phyloP scores from a whole-genome alignment of 1,140 invertebrate species.

The Drosophila aff. region DNA sequence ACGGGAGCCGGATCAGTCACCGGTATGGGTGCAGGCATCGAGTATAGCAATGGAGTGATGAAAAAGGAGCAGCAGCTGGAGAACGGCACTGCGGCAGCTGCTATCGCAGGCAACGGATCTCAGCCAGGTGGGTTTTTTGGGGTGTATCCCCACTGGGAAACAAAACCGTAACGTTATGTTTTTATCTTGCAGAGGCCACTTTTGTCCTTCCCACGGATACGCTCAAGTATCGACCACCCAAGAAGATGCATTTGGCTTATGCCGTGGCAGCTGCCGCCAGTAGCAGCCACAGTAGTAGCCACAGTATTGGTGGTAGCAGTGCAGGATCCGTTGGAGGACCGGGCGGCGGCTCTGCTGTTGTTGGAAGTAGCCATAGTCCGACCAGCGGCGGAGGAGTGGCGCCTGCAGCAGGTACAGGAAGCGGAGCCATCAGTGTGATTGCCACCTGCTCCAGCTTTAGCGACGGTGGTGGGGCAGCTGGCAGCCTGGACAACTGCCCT shows the following conservation, averaged over 20 bases:
- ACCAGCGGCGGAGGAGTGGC: conserved; percentile 5
- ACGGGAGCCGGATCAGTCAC: conserved; percentile 13
- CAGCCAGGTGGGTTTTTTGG: conserved; percentile 57
- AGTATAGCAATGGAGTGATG: conserved; percentile 68
- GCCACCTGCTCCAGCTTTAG: conserved; percentile 68
- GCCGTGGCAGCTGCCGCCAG: conserved; percentile 76
- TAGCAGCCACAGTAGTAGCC: conserved; percentile 25
- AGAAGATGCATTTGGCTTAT: conserved; percentile 81
- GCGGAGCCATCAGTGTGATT: conserved; percentile 74
- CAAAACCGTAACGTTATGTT: not conserved
- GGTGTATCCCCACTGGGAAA: too few species aligned
- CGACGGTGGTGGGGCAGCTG: conserved; percentile 27
- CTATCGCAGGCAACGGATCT: conserved; percentile 21
- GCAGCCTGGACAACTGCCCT: conserved; percentile 55
- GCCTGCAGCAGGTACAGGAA: not conserved
- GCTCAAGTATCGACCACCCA: conserved; percentile 79
- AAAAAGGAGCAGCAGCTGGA: conserved; percentile 71
- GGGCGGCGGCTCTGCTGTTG: conserved; percentile 16
- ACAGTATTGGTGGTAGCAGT: conserved; percentile 1
- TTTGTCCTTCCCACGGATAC: conserved; percentile 81
- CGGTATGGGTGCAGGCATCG: conserved; percentile 47
- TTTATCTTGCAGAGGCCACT: conserved; percentile 57
- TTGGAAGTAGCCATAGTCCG: conserved; percentile 38
- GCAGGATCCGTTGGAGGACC: conserved; percentile 1
- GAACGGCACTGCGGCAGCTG: conserved; percentile 32